A percentile compares a stretch with the other conserved stretches of the same genome.
phyloP scores from a whole-genome alignment of 2,797 vertebrate genomes.

The Danio choprae region DNA sequence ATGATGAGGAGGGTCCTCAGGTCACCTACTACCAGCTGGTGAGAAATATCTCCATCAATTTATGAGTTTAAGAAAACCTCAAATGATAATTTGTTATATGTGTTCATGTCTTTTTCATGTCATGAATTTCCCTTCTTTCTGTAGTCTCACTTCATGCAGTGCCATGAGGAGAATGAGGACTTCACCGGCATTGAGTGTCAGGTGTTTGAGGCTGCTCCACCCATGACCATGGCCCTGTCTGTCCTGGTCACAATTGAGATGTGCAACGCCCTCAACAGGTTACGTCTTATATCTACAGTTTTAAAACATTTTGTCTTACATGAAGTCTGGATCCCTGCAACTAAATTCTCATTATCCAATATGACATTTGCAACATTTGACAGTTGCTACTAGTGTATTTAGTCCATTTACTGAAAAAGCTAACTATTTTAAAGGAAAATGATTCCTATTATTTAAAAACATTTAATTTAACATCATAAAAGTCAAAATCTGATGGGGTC shows the following conservation, averaged over 20 bases:
- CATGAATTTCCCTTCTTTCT: conserved; percentile 26
- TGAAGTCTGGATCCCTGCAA: background rate
- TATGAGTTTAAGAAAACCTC: background rate
- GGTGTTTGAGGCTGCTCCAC: conserved; percentile 86
- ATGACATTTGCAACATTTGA: too few species aligned
- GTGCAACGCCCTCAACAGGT: conserved; percentile 96
- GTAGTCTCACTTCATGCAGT: conserved; percentile 96
- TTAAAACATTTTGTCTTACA: background rate
- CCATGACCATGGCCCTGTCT: conserved; percentile 97
- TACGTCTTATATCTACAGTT: conserved; percentile 18
- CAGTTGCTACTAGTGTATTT: background rate
- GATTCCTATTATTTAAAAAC: background rate
- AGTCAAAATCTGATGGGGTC: background rate
- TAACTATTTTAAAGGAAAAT: background rate
- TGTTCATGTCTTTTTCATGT: background rate
- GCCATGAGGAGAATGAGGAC: conserved; percentile 81
- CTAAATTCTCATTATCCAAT: background rate
- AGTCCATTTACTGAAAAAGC: background rate
- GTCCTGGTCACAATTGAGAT: conserved; percentile 97
- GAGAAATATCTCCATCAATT: conserved; percentile 43
- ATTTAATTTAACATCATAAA: background rate
- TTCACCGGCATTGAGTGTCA: conserved; percentile 84
- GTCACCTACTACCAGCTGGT: conserved; percentile 94
- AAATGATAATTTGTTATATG: background rate
- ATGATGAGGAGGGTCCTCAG: conserved; percentile 85